phyloP scores from a whole-genome alignment of 2,797 vertebrate species.

The Xiphorhynchus erythropygius region DNA sequence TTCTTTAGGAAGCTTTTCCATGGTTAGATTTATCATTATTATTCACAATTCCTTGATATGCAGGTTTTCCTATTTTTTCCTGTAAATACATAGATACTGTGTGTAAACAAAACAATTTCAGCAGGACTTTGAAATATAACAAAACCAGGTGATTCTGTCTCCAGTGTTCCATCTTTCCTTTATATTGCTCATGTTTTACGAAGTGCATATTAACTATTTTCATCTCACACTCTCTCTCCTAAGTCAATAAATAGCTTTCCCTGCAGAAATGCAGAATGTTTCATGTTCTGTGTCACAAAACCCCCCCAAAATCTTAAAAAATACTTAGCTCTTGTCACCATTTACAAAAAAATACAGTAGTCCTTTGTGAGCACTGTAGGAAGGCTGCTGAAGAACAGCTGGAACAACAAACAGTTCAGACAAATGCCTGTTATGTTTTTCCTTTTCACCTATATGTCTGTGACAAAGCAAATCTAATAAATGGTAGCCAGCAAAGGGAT shows the following conservation, averaged over 20 bases:
- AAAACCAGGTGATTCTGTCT: neutral
- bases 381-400: neutral
- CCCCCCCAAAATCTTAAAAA: neutral
- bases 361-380: neutral
- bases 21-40: neutral
- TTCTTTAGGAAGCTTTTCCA: neutral
- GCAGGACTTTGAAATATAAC: neutral
- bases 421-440: neutral
- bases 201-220: neutral
- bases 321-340: neutral
- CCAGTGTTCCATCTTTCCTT: neutral
- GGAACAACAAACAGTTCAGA: neutral
- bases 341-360: neutral
- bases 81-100: neutral
- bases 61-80: neutral
- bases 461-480: neutral
- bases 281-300: neutral
- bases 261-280: neutral
- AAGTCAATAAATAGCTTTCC: neutral
- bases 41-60: neutral
- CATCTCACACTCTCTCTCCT: neutral
- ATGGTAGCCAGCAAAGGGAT: neutral
- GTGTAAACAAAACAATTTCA: neutral
- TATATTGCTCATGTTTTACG: neutral
- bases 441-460: neutral